phyloP scores from a whole-genome alignment of 2,888 invertebrate genomes.

The Clitarchus hookeri region DNA sequence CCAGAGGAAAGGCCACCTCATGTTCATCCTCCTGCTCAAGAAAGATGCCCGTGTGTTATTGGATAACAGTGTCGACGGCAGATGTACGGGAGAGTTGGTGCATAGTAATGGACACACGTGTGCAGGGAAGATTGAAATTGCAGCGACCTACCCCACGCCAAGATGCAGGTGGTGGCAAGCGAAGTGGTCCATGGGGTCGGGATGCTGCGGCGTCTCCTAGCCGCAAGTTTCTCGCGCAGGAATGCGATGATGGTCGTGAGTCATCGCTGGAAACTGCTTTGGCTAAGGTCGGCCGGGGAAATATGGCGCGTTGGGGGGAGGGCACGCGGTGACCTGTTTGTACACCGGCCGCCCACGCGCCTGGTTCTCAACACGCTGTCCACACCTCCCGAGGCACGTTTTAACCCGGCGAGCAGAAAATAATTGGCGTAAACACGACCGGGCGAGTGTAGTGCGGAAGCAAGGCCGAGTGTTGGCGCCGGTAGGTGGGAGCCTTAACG shows the following conservation, averaged over 20 bases:
- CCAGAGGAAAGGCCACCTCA: background rate
- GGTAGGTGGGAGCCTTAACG: background rate
- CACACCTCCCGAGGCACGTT: background rate
- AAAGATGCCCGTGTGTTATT: background rate
- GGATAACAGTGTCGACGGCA: no score
- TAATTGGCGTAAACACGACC: background rate
- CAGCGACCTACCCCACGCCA: background rate
- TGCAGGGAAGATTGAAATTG: background rate
- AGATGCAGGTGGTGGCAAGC: background rate
- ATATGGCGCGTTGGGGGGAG: background rate
- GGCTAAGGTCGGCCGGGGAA: background rate
- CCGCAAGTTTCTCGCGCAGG: constrained; percentile 6
- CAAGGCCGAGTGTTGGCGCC: background rate
- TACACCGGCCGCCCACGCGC: constrained; percentile 7
- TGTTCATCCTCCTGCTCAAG: background rate
- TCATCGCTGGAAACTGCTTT: background rate
- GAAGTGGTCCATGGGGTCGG: constrained; percentile 10
- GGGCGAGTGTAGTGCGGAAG: background rate
- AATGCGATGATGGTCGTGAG: constrained; percentile 10
- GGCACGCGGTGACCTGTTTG: background rate
- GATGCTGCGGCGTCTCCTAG: background rate
- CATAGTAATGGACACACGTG: background rate
- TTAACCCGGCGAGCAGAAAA: background rate
- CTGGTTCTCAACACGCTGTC: background rate
- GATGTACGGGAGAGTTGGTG: no score